A percentile compares a stretch with the other conserved stretches of the same genome.
Conservation (phyloP, 2,888 invertebrate species). For the Gortyna flavago region DNA sequence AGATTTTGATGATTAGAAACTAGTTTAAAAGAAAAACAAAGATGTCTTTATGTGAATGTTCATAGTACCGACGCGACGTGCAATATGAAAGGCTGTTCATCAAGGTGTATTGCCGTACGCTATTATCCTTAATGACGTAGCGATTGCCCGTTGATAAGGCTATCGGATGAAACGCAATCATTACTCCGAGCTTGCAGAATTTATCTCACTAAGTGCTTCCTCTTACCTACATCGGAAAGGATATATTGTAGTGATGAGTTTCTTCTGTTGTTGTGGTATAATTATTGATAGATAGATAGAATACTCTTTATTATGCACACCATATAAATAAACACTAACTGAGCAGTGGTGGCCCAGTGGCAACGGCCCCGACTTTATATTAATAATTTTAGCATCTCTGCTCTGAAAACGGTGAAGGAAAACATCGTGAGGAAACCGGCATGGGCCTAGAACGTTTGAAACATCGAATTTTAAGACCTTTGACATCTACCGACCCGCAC, state of each 20-base stretch:
- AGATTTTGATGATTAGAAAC: not conserved
- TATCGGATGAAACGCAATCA: constrained; percentile 58
- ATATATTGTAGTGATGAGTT: constrained; percentile 22
- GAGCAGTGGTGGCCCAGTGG: not conserved
- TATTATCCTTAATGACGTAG: constrained; percentile 58
- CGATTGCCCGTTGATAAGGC: constrained; percentile 57
- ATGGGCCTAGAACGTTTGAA: not conserved
- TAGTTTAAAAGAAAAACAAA: not conserved
- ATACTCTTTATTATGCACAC: too few relatives aligned
- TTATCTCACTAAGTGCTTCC: constrained; percentile 49
- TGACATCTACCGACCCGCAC: not conserved
- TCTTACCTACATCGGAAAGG: constrained; percentile 36
- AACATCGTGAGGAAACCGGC: not conserved
- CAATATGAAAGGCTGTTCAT: constrained; percentile 14
- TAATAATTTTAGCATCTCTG: not conserved
- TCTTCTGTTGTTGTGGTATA: not conserved
- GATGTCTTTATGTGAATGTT: not conserved
- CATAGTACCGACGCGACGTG: not conserved
- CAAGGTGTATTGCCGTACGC: constrained; percentile 24
- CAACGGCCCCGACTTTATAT: not conserved
- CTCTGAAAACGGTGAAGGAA: not conserved
- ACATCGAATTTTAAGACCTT: not conserved
- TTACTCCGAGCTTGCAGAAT: constrained; percentile 55
- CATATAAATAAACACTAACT: not conserved
- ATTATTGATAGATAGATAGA: too few relatives aligned